Evolutionary conservation across 2,113 vertebrate species (phyloP), one percentile per base, ranked within the genome.

Genomic region (Cryptomyrus ogoouensis): DNA sequence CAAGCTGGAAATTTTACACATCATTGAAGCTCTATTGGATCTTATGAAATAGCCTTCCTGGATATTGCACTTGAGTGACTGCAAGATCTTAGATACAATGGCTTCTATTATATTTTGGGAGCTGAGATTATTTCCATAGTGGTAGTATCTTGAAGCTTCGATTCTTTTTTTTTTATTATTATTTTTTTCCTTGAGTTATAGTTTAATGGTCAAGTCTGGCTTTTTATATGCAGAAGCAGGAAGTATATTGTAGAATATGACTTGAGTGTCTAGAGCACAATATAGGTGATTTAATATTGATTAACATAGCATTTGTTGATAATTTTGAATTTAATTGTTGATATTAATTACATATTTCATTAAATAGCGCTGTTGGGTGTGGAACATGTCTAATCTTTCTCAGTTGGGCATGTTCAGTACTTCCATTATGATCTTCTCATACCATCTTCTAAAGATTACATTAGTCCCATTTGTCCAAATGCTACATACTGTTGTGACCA

Each of bases 41-140:
- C 95, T 95, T 97, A 96, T 96, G 97, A 97, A 97, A 97, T 95
- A 95, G 95, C 95, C 95, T 96, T 97, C 97, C 96, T 97, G 96
- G 96, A 95, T 96, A 94, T 96, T 95, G 93, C 94, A 94, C 96
- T 94, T 95, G 94, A 95, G 94, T 96, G 95, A 93, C 44, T 93
- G 94, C 93, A 10, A 95, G 95, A 62, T n/a, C 96, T 90, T 88
- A 92, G 95, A 93, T 92, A 97, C 96, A 97, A 97, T 96, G 95
- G 95, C 89, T 91, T 93, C 95, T 94, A 96, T 97, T 97, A 96
- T 96, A 96, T 94, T 95, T 96, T 96, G 94, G 94, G 93, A 89
- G 92, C 94, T 95, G 95, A 96, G 96, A 95, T 96, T 94, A 96
- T 95, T 96, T 94, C 94, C 94, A 93, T 96, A 94, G 94, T 95